Evolutionary conservation across 2,797 vertebrate species (phyloP).

Genomic region (Enteromius trimaculatus): DNA sequence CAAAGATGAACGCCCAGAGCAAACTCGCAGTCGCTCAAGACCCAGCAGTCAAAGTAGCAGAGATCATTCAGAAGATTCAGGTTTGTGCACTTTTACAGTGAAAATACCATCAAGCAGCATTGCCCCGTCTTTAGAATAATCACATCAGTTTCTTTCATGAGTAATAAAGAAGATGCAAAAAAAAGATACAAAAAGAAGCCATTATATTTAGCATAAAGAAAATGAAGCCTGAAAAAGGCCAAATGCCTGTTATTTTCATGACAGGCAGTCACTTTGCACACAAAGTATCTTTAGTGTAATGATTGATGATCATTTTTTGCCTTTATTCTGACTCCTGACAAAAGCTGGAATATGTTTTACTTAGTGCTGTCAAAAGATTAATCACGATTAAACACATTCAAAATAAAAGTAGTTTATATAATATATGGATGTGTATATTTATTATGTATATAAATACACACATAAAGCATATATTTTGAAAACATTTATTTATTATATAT

Average conservation of each 20-base stretch:
- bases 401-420: no score
- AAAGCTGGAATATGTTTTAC: background rate
- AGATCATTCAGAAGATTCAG: conserved; percentile 90
- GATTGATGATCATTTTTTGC: background rate
- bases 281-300: background rate
- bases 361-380: background rate
- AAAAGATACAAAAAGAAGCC: background rate
- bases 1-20: conserved; percentile 91
- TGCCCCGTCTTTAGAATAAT: background rate
- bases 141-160: background rate
- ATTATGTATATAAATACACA: no score
- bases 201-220: background rate
- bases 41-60: conserved; percentile 89
- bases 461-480: no score
- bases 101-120: background rate
- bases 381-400: no score
- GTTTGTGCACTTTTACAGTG: conserved; percentile 67
- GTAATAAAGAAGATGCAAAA: background rate
- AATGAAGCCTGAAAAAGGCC: background rate
- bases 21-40: conserved; percentile 88
- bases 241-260: background rate
- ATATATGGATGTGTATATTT: no score
- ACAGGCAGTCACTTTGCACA: background rate
- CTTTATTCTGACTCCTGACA: background rate
- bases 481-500: no score